Base-by-base conservation (phyloP, 1,140 invertebrate genomes). In the Drosophila ercepeae region DNA sequence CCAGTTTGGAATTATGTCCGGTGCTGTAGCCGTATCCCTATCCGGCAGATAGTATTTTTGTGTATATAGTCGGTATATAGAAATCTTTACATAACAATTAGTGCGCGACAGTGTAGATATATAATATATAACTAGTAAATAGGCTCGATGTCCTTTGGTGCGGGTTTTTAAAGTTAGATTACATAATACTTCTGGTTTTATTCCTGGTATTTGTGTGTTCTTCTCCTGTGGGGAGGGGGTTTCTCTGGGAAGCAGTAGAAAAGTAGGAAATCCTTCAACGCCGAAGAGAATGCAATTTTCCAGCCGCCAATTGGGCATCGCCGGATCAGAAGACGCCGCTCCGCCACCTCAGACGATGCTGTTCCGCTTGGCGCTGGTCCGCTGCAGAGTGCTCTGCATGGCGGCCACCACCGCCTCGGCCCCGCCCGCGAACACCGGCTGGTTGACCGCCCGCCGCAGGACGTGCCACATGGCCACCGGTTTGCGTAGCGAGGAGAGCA, bases 401-500 rank as follows among this genome's bases (percentile, higher is more conserved):
- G 89, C 89, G 13, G 89, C 89, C 14, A 88, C 89, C 8, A 84
- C 89, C 1, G 86, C 89, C 71, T 89, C 88, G 23, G 89, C 89
- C 34, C 84, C 88, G 34, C 89, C 89, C 11, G 86, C 75, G 7
- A 90, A 89, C 6, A 90, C 58, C 13, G 89, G 89, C 49, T 90
- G 89, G 46, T 90, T 90, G 63, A 77, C 74, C 0, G 86, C 86
- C 16, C 88, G 78, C 63, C 95, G 92, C n/a, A 97, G 92, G 21
- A 94, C 93, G 91, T 97, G 96, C 96, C 96, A 97, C 95, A 96
- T 96, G 7, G 95, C 95, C 36, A 96, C 94, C 1, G 96, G 95
- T 89, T 96, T 96, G 58, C 96, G 93, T 39, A 96, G 92, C 14
- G 95, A 95, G n/a, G 94, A 93, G 59, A 97, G 92, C 96, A 97